Base-by-base conservation (phyloP, 2,113 vertebrate genomes). In the Struthio camelus region DNA sequence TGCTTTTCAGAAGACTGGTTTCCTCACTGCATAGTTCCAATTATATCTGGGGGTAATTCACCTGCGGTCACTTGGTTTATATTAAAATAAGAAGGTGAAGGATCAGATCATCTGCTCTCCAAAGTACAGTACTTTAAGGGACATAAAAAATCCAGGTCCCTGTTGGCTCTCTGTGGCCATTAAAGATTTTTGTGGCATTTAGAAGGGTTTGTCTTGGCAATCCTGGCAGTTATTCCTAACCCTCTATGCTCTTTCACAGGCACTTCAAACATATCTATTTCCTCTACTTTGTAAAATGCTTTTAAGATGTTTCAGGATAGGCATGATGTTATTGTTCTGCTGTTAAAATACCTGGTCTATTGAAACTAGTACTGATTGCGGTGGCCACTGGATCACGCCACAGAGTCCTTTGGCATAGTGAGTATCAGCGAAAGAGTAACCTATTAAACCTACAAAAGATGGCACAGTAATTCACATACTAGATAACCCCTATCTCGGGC, bases 381-480 rank as follows among this genome's bases (percentile, higher is more conserved):
- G 32, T 3, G 46, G 50, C 72, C 28, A 0, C 28, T 32, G n/a
- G 4, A 7, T 30, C 17, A 3, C 7, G 1, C 5, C 36, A 46
- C 18, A 22, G 30, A 11, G 28, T 54, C 73, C 71, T 58, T 32
- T 5, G 27, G 44, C 30, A 23, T 2, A 19, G 27, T 7, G 17
- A 30, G 28, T 24, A 8, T 53, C 25, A 5, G 30, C n/a, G 53
- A 42, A 46, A 73, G 50, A 61, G 14, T 40, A 89, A 23, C 14
- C 23, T 64, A 61, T 32, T 32, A 66, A 71, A 85, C 14, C 12
- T 38, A 24, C 15, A 20, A 9, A 58, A 54, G 17, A 28, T 3
- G 9, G 19, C 64, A 30, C 23, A 34, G 11, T 16, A 42, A 22
- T 67, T 53, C 30, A 28, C 14, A 9, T 15, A 54, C 28, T 19